Conservation (phyloP, 2,113 vertebrate species). For the Epinephelus lanceolatus region DNA sequence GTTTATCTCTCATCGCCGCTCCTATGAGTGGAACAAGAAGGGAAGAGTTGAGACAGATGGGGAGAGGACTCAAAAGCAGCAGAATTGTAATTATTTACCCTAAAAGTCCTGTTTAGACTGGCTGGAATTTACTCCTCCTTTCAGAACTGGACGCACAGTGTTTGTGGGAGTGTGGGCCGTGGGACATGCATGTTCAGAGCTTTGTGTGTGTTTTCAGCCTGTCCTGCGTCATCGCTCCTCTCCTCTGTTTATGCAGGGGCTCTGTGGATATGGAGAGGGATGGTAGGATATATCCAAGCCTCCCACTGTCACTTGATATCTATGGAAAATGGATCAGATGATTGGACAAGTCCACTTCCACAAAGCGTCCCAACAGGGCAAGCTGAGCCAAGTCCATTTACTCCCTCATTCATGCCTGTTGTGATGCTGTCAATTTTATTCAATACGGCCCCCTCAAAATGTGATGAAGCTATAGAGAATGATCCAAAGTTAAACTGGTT, state of each 20-base stretch:
- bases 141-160: slow-evolving; percentile 9
- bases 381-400: slow-evolving; percentile 29
- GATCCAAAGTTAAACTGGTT: slow-evolving; percentile 25
- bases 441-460: slow-evolving; percentile 6
- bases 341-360: slow-evolving; percentile 40
- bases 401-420: slow-evolving; percentile 16
- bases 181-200: slow-evolving; percentile 26
- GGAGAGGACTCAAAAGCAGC: slow-evolving; percentile 22
- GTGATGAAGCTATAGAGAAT: slow-evolving; percentile 10
- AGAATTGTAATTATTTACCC: slow-evolving; percentile 61
- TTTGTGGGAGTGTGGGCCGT: slow-evolving; percentile 15
- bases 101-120: slow-evolving; percentile 29
- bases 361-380: neutral
- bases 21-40: slow-evolving; percentile 25
- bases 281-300: slow-evolving; percentile 55
- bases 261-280: slow-evolving; percentile 43
- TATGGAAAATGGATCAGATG: slow-evolving; percentile 63
- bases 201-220: slow-evolving; percentile 50
- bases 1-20: slow-evolving; percentile 60
- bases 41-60: slow-evolving; percentile 24
- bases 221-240: slow-evolving; percentile 65
- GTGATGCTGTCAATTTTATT: slow-evolving; percentile 30
- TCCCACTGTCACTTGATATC: slow-evolving; percentile 66
- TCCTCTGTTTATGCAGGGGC: slow-evolving; percentile 68
- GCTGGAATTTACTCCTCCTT: slow-evolving; percentile 20